These are phyloP conservation scores for Sceliomorpha sp. DNA, from an alignment of 2,888 invertebrate genomes.

Conservation along the genomic window DNA sequence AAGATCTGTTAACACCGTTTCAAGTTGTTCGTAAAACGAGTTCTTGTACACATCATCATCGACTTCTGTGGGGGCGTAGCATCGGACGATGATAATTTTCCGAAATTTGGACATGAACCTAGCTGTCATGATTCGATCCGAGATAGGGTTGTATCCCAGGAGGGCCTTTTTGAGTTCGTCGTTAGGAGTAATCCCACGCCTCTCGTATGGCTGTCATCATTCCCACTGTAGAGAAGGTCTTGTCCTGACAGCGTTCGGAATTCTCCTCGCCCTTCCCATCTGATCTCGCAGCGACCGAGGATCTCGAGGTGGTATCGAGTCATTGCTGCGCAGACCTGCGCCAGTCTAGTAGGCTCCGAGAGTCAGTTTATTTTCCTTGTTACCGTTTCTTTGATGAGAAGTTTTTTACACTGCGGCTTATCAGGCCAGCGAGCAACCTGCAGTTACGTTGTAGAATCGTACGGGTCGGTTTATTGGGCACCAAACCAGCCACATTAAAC, in stretches of 20 bases:
- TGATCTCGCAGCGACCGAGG: conserved; percentile 7
- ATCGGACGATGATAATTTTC: background rate
- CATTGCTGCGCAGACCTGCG: conserved; percentile 15
- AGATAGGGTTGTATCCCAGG: conserved; percentile 6
- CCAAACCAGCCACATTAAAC: too few relatives aligned
- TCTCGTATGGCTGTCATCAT: conserved; percentile 2
- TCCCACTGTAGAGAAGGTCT: conserved; percentile 14
- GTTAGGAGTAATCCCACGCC: conserved; percentile 4
- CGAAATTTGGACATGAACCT: background rate
- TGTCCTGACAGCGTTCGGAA: conserved; percentile 1
- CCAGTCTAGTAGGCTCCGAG: conserved; percentile 4
- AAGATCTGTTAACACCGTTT: too few relatives aligned
- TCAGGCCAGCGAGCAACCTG: background rate
- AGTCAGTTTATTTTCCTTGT: conserved; percentile 11
- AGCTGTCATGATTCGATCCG: background rate
- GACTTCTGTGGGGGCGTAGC: too few relatives aligned
- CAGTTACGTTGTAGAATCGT: background rate
- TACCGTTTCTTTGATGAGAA: conserved; percentile 2
- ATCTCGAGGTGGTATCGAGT: conserved; percentile 5
- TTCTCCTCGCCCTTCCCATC: conserved; percentile 7
- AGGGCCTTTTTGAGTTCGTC: background rate
- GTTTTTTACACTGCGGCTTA: conserved; percentile 3
- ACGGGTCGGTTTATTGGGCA: too few relatives aligned
- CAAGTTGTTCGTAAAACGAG: background rate
- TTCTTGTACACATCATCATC: background rate